These are phyloP conservation scores for Strix aluco DNA, from an alignment of 2,113 vertebrate species.

Conservation along the genomic window DNA sequence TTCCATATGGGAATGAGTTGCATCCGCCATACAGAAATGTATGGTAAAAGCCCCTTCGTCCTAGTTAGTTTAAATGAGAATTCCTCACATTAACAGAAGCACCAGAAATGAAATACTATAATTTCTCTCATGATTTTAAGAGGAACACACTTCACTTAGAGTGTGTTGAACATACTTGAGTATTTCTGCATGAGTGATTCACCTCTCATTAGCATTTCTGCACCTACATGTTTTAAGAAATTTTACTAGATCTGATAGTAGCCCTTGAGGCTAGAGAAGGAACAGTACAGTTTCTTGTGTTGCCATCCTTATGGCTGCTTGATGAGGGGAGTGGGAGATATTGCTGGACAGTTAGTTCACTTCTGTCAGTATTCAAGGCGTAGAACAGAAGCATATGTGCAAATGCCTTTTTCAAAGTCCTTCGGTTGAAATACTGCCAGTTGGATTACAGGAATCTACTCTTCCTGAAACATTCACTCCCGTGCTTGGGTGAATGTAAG, in stretches of 20 bases:
- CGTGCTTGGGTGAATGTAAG: not conserved
- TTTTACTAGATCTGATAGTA: not conserved
- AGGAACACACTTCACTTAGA: not conserved
- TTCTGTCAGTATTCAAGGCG: not conserved
- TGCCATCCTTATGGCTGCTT: not conserved
- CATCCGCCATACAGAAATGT: not conserved
- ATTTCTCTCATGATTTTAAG: not conserved
- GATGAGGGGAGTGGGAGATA: not conserved
- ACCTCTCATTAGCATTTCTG: not conserved
- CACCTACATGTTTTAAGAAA: not conserved
- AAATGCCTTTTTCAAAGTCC: not conserved
- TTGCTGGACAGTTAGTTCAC: no score
- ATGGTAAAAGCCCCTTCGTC: not conserved
- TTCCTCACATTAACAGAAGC: not conserved
- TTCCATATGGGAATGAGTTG: not conserved
- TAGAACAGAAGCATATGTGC: not conserved
- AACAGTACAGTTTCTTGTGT: not conserved
- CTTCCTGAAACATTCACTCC: not conserved
- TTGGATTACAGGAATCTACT: not conserved
- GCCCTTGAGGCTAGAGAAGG: not conserved
- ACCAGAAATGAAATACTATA: not conserved
- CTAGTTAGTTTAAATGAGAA: not conserved
- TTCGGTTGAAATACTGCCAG: not conserved
- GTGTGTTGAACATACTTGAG: not conserved
- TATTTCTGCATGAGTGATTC: conserved; percentile 2